Conservation (phyloP, 2,888 invertebrate genomes). For the Hofmannophila pseudospretella region DNA sequence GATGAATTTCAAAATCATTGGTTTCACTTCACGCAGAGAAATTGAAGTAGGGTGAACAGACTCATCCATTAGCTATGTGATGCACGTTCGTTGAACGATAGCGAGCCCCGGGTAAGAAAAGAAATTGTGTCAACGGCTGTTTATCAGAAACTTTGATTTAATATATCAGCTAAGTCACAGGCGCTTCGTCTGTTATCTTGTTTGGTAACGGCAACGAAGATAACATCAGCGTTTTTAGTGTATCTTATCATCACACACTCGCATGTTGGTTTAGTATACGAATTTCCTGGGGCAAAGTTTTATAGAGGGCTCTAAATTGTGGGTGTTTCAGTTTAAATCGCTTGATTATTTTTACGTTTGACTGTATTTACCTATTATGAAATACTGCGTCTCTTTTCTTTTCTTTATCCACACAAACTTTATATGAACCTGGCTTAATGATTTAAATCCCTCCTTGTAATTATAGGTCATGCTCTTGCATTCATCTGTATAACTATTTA, state of each 20-base stretch:
- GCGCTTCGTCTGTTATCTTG: slow-evolving; percentile 59
- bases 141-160: slow-evolving; percentile 65
- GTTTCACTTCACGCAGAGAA: too few species aligned
- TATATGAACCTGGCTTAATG: too few species aligned
- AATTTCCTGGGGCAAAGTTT: slow-evolving; percentile 3
- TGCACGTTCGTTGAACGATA: slow-evolving; percentile 23
- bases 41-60: neutral
- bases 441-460: too few species aligned
- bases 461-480: too few species aligned
- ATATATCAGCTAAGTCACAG: slow-evolving; percentile 46
- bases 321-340: neutral
- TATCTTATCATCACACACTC: slow-evolving; percentile 42
- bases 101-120: slow-evolving; percentile 24
- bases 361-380: too few species aligned
- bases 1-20: too few species aligned
- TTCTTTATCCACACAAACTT: too few species aligned
- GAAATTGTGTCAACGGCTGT: slow-evolving; percentile 57
- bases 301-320: slow-evolving; percentile 13
- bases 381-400: too few species aligned
- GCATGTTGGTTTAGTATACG: slow-evolving; percentile 15
- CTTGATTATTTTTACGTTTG: too few species aligned
- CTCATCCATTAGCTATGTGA: neutral
- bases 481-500: too few species aligned
- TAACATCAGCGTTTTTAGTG: slow-evolving; percentile 56
- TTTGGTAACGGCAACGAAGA: slow-evolving; percentile 54